Evolutionary conservation across 2,113 vertebrate genomes (phyloP).

Genomic region (Ictidomys tridecemlineatus): DNA sequence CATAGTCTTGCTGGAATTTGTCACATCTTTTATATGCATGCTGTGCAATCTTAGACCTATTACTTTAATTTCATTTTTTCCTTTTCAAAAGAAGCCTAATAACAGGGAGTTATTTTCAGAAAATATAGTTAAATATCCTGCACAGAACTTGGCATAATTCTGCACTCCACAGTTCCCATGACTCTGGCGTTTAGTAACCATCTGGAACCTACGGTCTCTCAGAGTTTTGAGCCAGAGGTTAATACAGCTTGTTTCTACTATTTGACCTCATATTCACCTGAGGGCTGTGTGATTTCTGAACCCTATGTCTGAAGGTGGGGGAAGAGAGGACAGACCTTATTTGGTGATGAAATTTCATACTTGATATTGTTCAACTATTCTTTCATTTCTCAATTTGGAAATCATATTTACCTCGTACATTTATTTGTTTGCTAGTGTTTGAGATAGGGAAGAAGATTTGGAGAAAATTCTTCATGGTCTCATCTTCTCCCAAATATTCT

Average conservation of each 20-base stretch:
- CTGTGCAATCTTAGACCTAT: background rate
- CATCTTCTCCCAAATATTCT: background rate
- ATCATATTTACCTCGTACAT: background rate
- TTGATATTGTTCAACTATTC: background rate
- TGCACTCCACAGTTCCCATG: background rate
- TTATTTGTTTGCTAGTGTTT: background rate
- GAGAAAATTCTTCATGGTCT: background rate
- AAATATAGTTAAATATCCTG: background rate
- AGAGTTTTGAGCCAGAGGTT: background rate
- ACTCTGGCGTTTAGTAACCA: background rate
- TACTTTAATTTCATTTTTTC: background rate
- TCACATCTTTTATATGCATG: background rate
- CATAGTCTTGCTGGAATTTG: background rate
- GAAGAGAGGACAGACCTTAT: background rate
- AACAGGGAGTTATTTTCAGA: background rate
- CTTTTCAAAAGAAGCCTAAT: slow-evolving; percentile 6
- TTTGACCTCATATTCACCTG: background rate
- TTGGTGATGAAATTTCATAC: background rate
- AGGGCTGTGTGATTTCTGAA: background rate
- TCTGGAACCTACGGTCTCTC: background rate
- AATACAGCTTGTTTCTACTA: background rate
- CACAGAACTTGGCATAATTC: background rate
- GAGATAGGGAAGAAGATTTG: background rate
- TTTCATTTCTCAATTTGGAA: background rate
- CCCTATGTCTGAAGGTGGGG: background rate